Evolutionary conservation across 2,113 vertebrate species (phyloP), one percentile per base, ranked within the genome.

Genomic region (Rhinolophus ferrumequinum): DNA sequence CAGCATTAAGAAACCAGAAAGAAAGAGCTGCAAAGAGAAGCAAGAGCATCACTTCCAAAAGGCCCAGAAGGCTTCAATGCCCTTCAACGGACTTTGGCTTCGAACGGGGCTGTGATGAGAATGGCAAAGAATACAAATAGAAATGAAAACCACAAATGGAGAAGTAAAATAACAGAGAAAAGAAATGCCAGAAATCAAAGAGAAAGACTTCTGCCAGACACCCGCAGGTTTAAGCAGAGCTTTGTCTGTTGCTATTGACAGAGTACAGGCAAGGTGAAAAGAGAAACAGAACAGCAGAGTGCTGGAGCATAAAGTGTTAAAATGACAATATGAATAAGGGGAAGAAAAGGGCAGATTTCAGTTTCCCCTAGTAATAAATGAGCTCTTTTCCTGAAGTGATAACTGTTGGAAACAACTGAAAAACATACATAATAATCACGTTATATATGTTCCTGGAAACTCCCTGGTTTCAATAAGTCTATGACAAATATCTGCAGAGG

Each of bases 401-500:
- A 96, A 75, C 92, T 87, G 95, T 2, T 91, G 81, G 91, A 91
- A 96, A 95, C 95, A 97, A 96, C 96, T 79, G 76, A 67, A 97
- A 96, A 97, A 83, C 85, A 97, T 92, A 95, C 93, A 96, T 93
- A 97, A 97, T 94, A 93, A 97, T 89, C 96, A 93, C 83, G 91
- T 96, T 94, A 93, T 94, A 95, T 94, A 97, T 94, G 90, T 89
- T 97, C 95, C 93, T 89, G 85, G 91, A 96, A 97, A 97, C 86
- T 97, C 97, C 97, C 93, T 89, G 73, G 93, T 95, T 97, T 77
- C 90, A 97, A 93, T 81, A 92, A 83, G 73, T 87, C 67, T 44
- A 87, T 97, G 91, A 97, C 85, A 97, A 96, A 95, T 97, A 93
- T 93, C 73, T 89, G 82, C 95, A 85, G 91, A 95, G 96, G 94